Percentiles rank a stretch among this genome's conserved stretches.
Evolutionary conservation across 2,113 vertebrate species (phyloP).

Genomic region (Sturnira hondurensis): DNA sequence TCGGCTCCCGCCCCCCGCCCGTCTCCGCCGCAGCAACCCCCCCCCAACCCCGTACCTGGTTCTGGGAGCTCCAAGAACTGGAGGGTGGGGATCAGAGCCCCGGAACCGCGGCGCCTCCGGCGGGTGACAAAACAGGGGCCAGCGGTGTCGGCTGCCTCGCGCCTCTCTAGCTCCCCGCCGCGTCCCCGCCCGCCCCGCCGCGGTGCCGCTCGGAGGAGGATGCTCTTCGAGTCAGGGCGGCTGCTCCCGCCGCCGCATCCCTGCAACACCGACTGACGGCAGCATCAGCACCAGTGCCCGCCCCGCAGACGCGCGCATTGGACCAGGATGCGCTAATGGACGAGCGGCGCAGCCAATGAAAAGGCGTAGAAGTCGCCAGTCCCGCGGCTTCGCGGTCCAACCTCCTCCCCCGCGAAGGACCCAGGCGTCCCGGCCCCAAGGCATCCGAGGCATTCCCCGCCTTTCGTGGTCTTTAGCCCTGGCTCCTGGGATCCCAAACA

Average conservation of each 20-base stretch:
- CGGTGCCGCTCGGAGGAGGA: conserved; percentile 67
- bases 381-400: conserved; percentile 25
- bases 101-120: conserved; percentile 14
- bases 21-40: conserved; percentile 66
- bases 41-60: conserved; percentile 52
- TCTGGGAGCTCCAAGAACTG: conserved; percentile 49
- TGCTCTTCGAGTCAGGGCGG: conserved; percentile 73
- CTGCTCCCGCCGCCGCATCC: conserved; percentile 79
- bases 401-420: conserved; percentile 21
- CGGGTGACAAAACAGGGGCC: conserved; percentile 20
- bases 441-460: background rate
- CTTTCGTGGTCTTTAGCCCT: background rate
- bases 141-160: conserved; percentile 43
- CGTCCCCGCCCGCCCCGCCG: conserved; percentile 70
- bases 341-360: conserved; percentile 43
- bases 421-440: conserved; percentile 46
- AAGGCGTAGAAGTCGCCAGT: background rate
- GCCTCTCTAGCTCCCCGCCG: conserved; percentile 55
- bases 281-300: conserved; percentile 65
- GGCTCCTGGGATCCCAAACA: background rate
- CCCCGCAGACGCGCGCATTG: conserved; percentile 54
- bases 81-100: conserved; percentile 47
- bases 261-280: conserved; percentile 79
- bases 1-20: conserved; percentile 51
- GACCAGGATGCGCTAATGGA: conserved; percentile 44